Percentiles rank a stretch among this genome's conserved stretches.
Evolutionary conservation across 2,888 invertebrate genomes (phyloP).

Genomic region (Taenaris catops): DNA sequence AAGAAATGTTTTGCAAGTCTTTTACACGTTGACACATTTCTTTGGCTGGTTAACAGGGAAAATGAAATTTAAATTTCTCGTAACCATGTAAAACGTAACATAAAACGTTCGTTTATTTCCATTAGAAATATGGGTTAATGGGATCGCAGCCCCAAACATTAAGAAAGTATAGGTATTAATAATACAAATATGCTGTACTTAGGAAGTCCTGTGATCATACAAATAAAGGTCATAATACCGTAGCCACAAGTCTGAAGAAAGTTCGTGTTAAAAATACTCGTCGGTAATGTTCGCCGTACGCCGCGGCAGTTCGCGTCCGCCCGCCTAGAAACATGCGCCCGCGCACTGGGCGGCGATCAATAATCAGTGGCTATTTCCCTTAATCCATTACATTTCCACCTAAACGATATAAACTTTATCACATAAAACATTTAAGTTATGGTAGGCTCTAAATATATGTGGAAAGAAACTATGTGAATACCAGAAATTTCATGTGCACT

Average conservation of each 20-base stretch:
- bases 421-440: no score
- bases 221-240: conserved; percentile 25
- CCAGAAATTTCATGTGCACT: no score
- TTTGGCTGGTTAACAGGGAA: background rate
- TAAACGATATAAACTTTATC: no score
- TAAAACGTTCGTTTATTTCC: conserved; percentile 41
- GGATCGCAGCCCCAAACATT: conserved; percentile 51
- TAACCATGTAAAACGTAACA: conserved; percentile 31
- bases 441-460: no score
- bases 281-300: conserved; percentile 55
- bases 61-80: background rate
- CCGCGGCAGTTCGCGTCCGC: conserved; percentile 54
- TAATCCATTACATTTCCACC: no score
- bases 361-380: conserved; percentile 1
- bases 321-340: conserved; percentile 52
- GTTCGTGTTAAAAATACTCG: conserved; percentile 64
- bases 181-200: conserved; percentile 22
- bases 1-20: no score
- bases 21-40: no score
- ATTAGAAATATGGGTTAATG: conserved; percentile 69
- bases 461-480: background rate
- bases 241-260: conserved; percentile 33
- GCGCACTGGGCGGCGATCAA: conserved; percentile 50
- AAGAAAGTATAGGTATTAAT: conserved; percentile 42
- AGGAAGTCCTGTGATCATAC: conserved; percentile 25